These are phyloP conservation scores for Leptobrachium leishanense DNA, from an alignment of 2,113 vertebrate species.

Conservation along the genomic window DNA sequence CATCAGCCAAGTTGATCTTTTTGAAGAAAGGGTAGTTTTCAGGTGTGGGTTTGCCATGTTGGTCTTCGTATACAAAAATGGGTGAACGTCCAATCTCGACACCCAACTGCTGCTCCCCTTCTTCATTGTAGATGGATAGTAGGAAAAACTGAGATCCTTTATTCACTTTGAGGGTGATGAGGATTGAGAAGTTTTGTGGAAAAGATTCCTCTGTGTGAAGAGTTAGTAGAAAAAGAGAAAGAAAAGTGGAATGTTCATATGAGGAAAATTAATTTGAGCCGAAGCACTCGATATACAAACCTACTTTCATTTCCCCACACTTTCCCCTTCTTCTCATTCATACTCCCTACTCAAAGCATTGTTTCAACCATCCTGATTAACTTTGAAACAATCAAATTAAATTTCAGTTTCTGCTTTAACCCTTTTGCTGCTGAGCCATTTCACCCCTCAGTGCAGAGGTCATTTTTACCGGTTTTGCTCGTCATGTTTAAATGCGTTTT, in stretches of 20 bases:
- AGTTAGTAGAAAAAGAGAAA: not conserved
- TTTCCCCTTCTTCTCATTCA: not conserved
- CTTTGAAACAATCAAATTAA: too few relatives aligned
- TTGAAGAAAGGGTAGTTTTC: constrained; percentile 75
- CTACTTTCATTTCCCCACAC: not conserved
- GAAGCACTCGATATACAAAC: too few relatives aligned
- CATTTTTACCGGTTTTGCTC: too few relatives aligned
- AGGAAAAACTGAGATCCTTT: constrained; percentile 76
- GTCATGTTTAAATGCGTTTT: too few relatives aligned
- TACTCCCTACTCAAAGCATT: too few relatives aligned
- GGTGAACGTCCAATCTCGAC: constrained; percentile 78
- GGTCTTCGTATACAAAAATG: constrained; percentile 80
- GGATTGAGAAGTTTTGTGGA: constrained; percentile 82
- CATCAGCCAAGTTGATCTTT: constrained; percentile 79
- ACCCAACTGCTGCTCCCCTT: constrained; percentile 80
- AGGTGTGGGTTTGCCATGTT: constrained; percentile 68
- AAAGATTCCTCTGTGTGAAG: constrained; percentile 72
- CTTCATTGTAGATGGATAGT: constrained; percentile 79
- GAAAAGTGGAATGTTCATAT: not conserved
- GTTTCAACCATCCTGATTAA: not conserved
- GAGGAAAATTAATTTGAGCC: not conserved
- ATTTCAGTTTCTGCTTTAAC: too few relatives aligned
- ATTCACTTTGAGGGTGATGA: constrained; percentile 75
- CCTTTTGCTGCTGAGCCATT: too few relatives aligned
- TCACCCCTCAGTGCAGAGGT: too few relatives aligned